These are phyloP conservation scores for Sialia sialis DNA, from an alignment of 2,113 vertebrate genomes.

Conservation along the genomic window DNA sequence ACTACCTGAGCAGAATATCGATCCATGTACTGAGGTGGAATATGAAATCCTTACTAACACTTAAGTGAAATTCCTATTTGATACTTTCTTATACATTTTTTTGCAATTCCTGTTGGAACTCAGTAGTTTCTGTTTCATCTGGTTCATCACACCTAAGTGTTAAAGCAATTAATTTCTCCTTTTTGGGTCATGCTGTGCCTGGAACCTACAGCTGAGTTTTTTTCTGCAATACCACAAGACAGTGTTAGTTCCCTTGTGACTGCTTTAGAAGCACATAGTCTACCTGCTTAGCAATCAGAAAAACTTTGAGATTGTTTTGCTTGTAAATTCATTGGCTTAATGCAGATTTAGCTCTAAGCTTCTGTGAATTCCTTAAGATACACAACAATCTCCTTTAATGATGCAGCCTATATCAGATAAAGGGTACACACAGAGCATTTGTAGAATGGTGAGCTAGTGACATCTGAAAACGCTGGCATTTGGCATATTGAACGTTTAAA, in stretches of 20 bases:
- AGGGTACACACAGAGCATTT: too few species aligned
- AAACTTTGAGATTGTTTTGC: not conserved
- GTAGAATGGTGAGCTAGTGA: not conserved
- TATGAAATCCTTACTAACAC: not conserved
- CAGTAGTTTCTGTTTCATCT: not conserved
- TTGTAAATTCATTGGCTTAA: not conserved
- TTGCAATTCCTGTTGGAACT: not conserved
- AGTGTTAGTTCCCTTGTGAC: not conserved
- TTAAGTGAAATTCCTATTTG: not conserved
- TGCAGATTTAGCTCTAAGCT: not conserved
- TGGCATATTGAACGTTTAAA: not conserved
- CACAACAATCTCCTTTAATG: not conserved
- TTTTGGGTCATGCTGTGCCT: not conserved
- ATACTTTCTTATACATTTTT: not conserved
- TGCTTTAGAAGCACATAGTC: not conserved
- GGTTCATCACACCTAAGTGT: not conserved
- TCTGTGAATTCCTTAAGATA: not conserved
- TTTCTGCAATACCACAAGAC: not conserved
- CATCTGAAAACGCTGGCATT: not conserved
- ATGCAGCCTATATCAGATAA: not conserved
- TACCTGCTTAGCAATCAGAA: not conserved
- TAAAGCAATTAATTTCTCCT: not conserved
- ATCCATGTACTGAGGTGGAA: not conserved
- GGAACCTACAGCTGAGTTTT: not conserved
- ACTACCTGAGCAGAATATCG: not conserved